These are phyloP conservation scores for Plusia festucae DNA, from an alignment of 2,888 invertebrate genomes.

Conservation along the genomic window DNA sequence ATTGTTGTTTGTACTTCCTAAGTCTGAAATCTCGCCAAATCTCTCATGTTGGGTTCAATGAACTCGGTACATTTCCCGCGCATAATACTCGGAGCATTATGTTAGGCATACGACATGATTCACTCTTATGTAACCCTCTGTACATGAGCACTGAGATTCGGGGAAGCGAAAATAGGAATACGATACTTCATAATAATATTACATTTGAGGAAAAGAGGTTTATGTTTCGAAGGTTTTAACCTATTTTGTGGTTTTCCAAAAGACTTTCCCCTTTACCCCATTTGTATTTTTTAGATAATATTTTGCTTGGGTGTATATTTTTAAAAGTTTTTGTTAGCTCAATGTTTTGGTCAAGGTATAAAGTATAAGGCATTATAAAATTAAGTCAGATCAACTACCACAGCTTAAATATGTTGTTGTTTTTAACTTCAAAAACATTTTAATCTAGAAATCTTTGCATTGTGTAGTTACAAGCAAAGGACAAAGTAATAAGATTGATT, in stretches of 20 bases:
- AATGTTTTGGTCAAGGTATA: no score
- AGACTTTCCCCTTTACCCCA: not conserved
- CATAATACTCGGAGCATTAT: conserved; percentile 18
- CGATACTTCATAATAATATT: conserved; percentile 37
- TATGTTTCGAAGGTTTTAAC: not conserved
- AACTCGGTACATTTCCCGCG: conserved; percentile 34
- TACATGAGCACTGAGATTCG: conserved; percentile 35
- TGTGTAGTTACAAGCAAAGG: conserved; percentile 10
- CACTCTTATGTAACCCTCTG: conserved; percentile 44
- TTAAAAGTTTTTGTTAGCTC: no score
- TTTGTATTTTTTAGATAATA: not conserved
- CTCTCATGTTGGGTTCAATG: conserved; percentile 28
- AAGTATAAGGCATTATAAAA: no score
- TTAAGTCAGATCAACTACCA: no score
- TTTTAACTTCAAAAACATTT: not conserved
- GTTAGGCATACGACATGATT: conserved; percentile 35
- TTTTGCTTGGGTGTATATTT: conserved; percentile 9
- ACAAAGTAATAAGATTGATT: conserved; percentile 41
- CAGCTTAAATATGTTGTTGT: not conserved
- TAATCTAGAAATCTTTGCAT: not conserved
- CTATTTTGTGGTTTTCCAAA: not conserved
- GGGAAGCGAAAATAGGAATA: conserved; percentile 37
- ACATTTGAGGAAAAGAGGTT: conserved; percentile 34
- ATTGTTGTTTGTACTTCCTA: conserved; percentile 12
- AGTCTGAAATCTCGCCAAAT: conserved; percentile 27